Evolutionary conservation across 2,888 invertebrate genomes (phyloP), one percentile per base, ranked within the genome.

Genomic region (Clusia tigrina): DNA sequence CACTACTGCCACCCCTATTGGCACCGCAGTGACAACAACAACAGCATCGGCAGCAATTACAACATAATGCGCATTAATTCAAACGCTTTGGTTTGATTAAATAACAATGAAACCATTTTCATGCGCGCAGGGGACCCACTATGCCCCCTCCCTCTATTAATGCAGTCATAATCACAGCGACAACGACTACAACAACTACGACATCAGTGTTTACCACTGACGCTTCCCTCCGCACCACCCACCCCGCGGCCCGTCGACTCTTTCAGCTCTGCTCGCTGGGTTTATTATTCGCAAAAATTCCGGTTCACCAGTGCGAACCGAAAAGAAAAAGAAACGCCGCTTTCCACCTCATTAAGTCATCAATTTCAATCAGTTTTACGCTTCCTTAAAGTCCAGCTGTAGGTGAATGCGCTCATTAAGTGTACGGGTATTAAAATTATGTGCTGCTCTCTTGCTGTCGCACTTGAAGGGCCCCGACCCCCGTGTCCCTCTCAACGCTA

Each of bases 321-420:
- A 72, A 74, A 76, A 61, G 69, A 70, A 70, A 69, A 66, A 70
- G 68, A 73, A 26, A 69, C 74, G 69, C 70, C 71, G 75, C 70
- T 79, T 78, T 79, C 78, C 78, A 78, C 75, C 71, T 79, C 78
- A 78, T 78, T 78, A 78, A 78, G 69, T 77, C 74, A 75, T 78
- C 76, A 77, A 74, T 73, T 76, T 72, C 72, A 76, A 79, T 75
- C 65, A 76, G 72, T 76, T 77, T 78, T 72, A 77, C 78, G 78
- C 77, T 78, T 64, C 66, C 66, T 60, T 73, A 69, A 67, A 70
- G 22, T 24, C 60, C 55, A 23, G 24, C 53, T 61, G 60, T 32
- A 59, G 53, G 60, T 60, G 42, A 62, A 59, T 54, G 55, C 37
- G 55, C 24, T 9, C 24, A 20, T 32, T 38, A n/a, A 59, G 48